Evolutionary conservation across 1,140 invertebrate species (phyloP).

Genomic region (Pseudomyrmex dendroicus): DNA sequence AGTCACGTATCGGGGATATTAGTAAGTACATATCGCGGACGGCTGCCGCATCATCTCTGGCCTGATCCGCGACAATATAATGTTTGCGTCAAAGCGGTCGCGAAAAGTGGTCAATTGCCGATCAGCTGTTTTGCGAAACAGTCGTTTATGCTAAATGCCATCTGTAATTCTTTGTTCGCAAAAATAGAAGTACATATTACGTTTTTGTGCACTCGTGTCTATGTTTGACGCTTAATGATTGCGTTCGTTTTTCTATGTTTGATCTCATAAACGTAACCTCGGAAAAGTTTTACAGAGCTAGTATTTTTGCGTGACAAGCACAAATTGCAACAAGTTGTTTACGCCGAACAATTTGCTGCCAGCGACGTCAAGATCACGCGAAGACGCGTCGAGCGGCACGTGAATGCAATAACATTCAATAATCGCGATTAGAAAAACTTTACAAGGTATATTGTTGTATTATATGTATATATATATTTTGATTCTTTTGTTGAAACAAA

Average conservation of each 20-base stretch:
- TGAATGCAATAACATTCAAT: slow-evolving; percentile 21
- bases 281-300: neutral
- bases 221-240: neutral
- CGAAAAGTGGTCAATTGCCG: slow-evolving; percentile 1
- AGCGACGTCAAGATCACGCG: slow-evolving; percentile 22
- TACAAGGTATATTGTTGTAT: neutral
- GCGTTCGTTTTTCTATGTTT: neutral
- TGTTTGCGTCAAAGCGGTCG: slow-evolving; percentile 29
- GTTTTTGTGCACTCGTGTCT: too few species aligned
- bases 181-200: too few species aligned
- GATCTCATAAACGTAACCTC: neutral
- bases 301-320: too few species aligned
- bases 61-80: neutral
- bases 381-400: neutral
- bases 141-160: neutral
- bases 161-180: slow-evolving; percentile 13
- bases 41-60: slow-evolving; percentile 9
- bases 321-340: slow-evolving; percentile 17
- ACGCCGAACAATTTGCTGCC: neutral
- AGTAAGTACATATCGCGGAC: slow-evolving; percentile 30
- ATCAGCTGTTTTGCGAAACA: slow-evolving; percentile 30
- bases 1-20: slow-evolving; percentile 44
- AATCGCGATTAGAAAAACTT: slow-evolving; percentile 32
- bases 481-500: neutral
- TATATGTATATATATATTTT: neutral